These are phyloP conservation scores for Deilephila elpenor DNA, from an alignment of 2,888 invertebrate species.

Conservation along the genomic window DNA sequence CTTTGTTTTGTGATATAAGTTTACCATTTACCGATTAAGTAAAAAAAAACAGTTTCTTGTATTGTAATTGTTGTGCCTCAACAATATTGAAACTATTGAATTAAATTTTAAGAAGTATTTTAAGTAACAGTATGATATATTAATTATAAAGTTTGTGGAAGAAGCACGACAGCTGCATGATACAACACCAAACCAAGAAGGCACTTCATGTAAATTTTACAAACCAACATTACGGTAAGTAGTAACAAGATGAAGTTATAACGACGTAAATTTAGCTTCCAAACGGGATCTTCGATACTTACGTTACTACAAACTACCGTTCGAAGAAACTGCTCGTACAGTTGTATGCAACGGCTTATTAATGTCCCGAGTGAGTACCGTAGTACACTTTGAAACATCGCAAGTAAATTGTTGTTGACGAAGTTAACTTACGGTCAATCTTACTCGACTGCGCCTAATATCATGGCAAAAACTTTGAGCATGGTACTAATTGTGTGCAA, in stretches of 20 bases:
- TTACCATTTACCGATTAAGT: too few relatives aligned
- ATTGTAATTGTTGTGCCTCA: too few relatives aligned
- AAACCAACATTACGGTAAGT: constrained; percentile 12
- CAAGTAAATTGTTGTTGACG: constrained; percentile 9
- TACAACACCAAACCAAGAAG: neutral
- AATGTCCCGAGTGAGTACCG: constrained; percentile 23
- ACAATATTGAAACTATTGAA: too few relatives aligned
- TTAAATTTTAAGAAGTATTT: too few relatives aligned
- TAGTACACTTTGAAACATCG: constrained; percentile 18
- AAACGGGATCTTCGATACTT: constrained; percentile 43
- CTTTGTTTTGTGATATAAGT: too few relatives aligned
- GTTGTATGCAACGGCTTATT: constrained; percentile 29
- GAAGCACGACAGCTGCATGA: too few relatives aligned
- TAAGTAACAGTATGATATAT: too few relatives aligned
- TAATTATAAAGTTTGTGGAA: too few relatives aligned
- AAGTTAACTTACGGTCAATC: constrained; percentile 13
- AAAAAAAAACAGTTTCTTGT: too few relatives aligned
- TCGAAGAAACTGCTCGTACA: constrained; percentile 27
- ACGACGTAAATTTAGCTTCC: constrained; percentile 35
- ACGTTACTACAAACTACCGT: constrained; percentile 21
- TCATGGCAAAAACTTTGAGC: neutral
- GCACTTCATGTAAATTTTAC: neutral
- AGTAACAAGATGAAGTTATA: constrained; percentile 25
- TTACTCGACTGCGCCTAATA: neutral
- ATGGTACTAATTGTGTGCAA: neutral